phyloP scores from a whole-genome alignment of 2,888 invertebrate genomes.

The Eudasyphora cyanicolor region DNA sequence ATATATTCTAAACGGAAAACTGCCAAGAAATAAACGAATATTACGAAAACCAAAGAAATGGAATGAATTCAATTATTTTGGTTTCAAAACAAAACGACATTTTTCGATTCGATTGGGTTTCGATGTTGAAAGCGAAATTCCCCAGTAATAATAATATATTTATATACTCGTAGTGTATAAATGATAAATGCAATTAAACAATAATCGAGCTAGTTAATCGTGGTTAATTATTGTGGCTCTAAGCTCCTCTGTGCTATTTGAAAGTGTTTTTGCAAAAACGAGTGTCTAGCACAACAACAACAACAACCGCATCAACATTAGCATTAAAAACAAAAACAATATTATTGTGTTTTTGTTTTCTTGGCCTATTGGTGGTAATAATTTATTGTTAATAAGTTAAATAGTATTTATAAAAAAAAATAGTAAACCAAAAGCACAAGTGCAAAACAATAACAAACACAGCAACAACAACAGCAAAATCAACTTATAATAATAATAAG shows the following conservation, averaged over 20 bases:
- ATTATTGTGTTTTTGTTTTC: neutral
- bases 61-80: neutral
- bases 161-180: no score
- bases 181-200: slow-evolving; percentile 24
- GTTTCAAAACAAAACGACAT: slow-evolving; percentile 11
- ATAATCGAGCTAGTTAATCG: slow-evolving; percentile 1
- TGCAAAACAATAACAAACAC: slow-evolving; percentile 1
- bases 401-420: slow-evolving; percentile 1
- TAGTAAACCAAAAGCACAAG: neutral
- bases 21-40: neutral
- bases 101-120: neutral
- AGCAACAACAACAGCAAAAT: neutral
- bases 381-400: neutral
- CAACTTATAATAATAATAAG: neutral
- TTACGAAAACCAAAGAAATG: slow-evolving; percentile 21
- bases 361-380: neutral
- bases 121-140: slow-evolving; percentile 17
- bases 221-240: neutral
- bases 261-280: no score
- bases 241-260: slow-evolving; percentile 25
- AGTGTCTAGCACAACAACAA: slow-evolving; percentile 17
- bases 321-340: neutral
- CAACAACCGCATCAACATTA: slow-evolving; percentile 11
- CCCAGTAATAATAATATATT: neutral
- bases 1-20: slow-evolving; percentile 33